Evolutionary conservation across 2,113 vertebrate genomes (phyloP).

Genomic region (Petaurus breviceps): DNA sequence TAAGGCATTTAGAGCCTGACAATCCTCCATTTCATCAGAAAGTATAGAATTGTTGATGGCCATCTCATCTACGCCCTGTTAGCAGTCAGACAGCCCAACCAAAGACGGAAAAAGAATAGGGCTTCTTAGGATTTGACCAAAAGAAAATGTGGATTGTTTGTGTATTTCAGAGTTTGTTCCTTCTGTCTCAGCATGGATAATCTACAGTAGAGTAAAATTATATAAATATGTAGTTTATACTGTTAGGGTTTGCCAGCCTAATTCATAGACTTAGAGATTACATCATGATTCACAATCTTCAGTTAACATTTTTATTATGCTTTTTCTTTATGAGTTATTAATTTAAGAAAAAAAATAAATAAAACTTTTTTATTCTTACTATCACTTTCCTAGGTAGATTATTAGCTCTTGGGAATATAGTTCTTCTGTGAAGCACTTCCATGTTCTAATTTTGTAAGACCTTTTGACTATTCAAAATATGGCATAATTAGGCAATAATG

Average conservation of each 20-base stretch:
- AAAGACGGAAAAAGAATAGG: no score
- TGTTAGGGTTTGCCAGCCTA: background rate
- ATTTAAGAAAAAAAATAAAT: background rate
- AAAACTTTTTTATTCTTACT: background rate
- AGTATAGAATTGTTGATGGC: background rate
- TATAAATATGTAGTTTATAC: background rate
- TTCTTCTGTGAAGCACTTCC: background rate
- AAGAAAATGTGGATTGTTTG: background rate
- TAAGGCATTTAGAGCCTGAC: background rate
- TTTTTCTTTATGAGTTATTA: background rate
- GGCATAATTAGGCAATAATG: background rate
- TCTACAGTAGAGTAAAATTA: background rate
- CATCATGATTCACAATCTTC: background rate
- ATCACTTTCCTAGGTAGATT: background rate
- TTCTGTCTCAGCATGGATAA: conserved; percentile 18
- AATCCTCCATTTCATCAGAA: background rate
- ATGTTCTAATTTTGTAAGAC: background rate
- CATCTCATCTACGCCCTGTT: background rate
- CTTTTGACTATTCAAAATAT: background rate
- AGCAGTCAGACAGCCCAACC: background rate
- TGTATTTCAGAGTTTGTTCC: background rate
- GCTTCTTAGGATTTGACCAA: background rate
- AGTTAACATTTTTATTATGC: background rate
- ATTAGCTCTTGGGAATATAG: background rate
- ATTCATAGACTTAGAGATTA: background rate